Conservation (phyloP, 2,888 invertebrate genomes). For the Pachydiplax longipennis region DNA sequence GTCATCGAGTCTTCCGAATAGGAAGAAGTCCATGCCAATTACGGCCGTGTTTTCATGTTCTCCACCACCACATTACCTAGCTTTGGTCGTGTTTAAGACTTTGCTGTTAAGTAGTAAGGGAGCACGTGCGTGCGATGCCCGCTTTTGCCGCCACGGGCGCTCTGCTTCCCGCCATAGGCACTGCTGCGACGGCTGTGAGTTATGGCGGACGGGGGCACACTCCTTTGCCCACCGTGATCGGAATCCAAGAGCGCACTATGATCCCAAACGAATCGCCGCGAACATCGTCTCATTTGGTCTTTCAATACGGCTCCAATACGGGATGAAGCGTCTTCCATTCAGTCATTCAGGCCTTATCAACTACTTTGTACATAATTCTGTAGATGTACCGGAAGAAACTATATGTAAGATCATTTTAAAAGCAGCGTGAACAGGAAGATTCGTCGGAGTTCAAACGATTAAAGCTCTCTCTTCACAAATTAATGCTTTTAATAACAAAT, state of each 20-base stretch:
- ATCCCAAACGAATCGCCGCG: not conserved
- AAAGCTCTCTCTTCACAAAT: no score
- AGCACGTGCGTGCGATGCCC: conserved; percentile 22
- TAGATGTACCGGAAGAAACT: no score
- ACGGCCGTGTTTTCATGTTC: not conserved
- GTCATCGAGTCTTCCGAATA: not conserved
- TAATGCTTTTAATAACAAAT: no score
- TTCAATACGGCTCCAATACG: not conserved
- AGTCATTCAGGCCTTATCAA: no score
- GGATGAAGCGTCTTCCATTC: not conserved
- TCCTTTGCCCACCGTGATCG: conserved; percentile 11
- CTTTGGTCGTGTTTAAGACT: not conserved
- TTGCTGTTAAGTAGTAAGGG: not conserved
- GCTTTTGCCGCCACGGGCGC: conserved; percentile 15
- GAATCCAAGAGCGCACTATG: not conserved
- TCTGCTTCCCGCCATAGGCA: conserved; percentile 32
- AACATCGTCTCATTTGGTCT: not conserved
- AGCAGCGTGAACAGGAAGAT: no score
- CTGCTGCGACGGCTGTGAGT: conserved; percentile 16
- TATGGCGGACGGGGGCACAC: conserved; percentile 16
- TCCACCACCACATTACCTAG: not conserved
- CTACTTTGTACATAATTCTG: no score
- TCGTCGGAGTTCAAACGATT: no score
- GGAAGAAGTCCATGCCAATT: not conserved
- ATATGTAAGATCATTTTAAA: no score